phyloP scores from a whole-genome alignment of 1,140 invertebrate genomes.

The Monomorium pharaonis region DNA sequence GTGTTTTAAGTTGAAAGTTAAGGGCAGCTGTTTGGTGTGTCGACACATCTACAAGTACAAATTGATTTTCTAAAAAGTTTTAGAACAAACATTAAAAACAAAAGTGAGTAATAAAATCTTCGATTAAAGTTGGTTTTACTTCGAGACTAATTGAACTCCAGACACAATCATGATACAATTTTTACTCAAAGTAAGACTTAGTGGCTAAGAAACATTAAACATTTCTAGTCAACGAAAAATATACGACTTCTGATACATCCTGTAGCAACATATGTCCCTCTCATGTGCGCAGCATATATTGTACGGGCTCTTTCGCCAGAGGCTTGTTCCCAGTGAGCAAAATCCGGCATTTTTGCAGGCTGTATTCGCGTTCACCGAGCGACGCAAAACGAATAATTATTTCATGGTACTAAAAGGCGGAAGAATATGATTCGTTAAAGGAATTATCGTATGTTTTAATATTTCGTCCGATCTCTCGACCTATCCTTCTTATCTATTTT shows the following conservation, averaged over 20 bases:
- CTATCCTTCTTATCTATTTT: background rate
- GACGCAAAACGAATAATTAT: conserved; percentile 46
- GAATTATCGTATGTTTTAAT: conserved; percentile 52
- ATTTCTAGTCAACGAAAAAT: background rate
- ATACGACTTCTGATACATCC: conserved; percentile 6
- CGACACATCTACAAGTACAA: background rate
- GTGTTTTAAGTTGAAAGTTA: background rate
- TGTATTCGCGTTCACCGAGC: background rate
- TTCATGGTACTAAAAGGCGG: conserved; percentile 32
- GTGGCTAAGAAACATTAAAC: background rate
- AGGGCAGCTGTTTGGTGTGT: background rate
- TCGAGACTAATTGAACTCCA: background rate
- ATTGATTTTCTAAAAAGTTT: background rate
- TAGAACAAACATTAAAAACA: background rate
- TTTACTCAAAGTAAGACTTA: background rate
- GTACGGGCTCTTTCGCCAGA: conserved; percentile 15
- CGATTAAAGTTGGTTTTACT: background rate
- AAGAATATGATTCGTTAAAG: conserved; percentile 47
- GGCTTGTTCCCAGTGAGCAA: conserved; percentile 8
- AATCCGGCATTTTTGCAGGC: conserved; percentile 38
- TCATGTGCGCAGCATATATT: conserved; percentile 24
- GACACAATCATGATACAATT: background rate
- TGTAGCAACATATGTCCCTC: conserved; percentile 16
- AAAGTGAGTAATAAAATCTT: background rate
- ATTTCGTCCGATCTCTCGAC: background rate